A percentile compares a stretch with the other conserved stretches of the same genome.
Evolutionary conservation across 1,140 invertebrate species (phyloP).

Genomic region (Leptinotarsa undecemlineata): DNA sequence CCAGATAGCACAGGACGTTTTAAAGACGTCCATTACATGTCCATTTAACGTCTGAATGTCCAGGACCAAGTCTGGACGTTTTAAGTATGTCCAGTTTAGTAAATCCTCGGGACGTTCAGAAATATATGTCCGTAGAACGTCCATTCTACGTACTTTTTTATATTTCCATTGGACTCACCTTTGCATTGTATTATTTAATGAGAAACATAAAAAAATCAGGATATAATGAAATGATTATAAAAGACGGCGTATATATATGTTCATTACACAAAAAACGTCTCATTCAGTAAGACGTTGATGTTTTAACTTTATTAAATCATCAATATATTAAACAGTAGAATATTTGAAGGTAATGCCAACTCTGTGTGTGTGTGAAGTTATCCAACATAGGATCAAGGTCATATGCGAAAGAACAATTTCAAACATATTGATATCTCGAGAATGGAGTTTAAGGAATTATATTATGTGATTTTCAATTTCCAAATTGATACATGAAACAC

Average conservation of each 20-base stretch:
- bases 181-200: background rate
- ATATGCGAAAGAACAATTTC: too few relatives aligned
- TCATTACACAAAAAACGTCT: too few relatives aligned
- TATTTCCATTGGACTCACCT: background rate
- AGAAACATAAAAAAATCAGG: background rate
- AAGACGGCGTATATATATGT: background rate
- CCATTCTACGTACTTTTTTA: background rate
- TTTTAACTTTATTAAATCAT: too few relatives aligned
- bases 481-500: too few relatives aligned
- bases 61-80: slow-evolving; percentile 2
- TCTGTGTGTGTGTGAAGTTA: too few relatives aligned
- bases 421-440: too few relatives aligned
- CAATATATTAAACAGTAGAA: too few relatives aligned
- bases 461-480: too few relatives aligned
- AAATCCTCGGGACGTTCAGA: background rate
- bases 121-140: background rate
- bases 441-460: too few relatives aligned
- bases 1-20: background rate
- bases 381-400: too few relatives aligned
- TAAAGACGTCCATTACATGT: background rate
- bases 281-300: background rate
- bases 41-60: background rate
- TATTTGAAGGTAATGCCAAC: too few relatives aligned
- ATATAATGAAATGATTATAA: background rate
- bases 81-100: slow-evolving; percentile 3